These are phyloP conservation scores for Nasonovia ribisnigri DNA, from an alignment of 2,888 invertebrate species.

Conservation along the genomic window DNA sequence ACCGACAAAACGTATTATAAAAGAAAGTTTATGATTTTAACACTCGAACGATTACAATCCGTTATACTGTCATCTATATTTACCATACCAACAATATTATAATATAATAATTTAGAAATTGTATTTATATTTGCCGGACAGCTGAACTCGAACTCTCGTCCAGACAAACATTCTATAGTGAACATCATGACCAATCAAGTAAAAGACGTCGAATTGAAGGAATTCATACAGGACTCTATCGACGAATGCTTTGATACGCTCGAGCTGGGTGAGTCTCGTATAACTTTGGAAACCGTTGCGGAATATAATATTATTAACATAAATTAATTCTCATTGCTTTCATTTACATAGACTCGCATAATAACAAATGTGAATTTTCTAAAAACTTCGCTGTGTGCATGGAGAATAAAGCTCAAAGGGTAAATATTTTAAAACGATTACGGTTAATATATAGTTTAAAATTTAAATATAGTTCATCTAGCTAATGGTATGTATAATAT, in stretches of 20 bases:
- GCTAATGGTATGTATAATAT: not conserved
- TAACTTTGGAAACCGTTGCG: not conserved
- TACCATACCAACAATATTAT: not conserved
- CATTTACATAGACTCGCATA: constrained; percentile 66
- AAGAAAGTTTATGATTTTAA: not conserved
- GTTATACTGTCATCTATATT: not conserved
- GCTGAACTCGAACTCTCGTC: constrained; percentile 68
- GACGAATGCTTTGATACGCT: constrained; percentile 69
- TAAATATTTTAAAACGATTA: constrained; percentile 65
- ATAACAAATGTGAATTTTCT: constrained; percentile 68
- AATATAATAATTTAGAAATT: not conserved
- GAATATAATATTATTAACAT: not conserved
- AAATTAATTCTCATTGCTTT: constrained; percentile 13
- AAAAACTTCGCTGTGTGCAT: constrained; percentile 69
- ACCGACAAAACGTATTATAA: not conserved
- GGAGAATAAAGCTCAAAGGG: constrained; percentile 69
- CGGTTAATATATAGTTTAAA: not conserved
- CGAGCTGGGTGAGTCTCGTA: constrained; percentile 66
- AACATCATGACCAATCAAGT: constrained; percentile 68
- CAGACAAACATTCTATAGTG: constrained; percentile 68
- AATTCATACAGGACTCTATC: constrained; percentile 69
- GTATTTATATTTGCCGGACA: constrained; percentile 60
- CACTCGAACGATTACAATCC: not conserved
- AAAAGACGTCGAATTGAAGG: constrained; percentile 68
- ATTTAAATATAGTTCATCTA: not conserved